Percentiles rank a stretch among this genome's conserved stretches.
Evolutionary conservation across 2,888 invertebrate genomes (phyloP).

Genomic region (Catocala nupta): DNA sequence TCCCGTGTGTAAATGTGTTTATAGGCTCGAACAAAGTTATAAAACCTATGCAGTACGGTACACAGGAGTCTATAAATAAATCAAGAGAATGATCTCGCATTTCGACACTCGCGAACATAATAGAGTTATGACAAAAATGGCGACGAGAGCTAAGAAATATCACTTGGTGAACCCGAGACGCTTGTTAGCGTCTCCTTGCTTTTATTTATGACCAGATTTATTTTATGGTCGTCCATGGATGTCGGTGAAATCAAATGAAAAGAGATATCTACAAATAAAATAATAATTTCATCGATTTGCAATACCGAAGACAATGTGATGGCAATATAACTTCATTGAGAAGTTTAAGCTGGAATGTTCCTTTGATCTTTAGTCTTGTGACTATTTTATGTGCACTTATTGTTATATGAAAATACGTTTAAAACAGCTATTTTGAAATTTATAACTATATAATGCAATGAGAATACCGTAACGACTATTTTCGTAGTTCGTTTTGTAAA

Average conservation of each 20-base stretch:
- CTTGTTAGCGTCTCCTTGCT: constrained; percentile 85
- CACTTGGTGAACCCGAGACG: constrained; percentile 85
- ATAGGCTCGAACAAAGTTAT: constrained; percentile 4
- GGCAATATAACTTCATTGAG: constrained; percentile 22
- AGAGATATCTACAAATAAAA: constrained; percentile 65
- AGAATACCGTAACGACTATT: too few relatives aligned
- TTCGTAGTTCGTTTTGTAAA: too few relatives aligned
- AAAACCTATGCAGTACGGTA: constrained; percentile 15
- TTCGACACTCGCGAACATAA: constrained; percentile 82
- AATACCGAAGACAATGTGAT: constrained; percentile 27
- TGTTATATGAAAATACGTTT: neutral
- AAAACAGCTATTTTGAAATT: neutral
- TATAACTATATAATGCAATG: too few relatives aligned
- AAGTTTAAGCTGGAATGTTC: constrained; percentile 27
- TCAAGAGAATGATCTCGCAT: constrained; percentile 77
- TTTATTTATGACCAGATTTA: constrained; percentile 88
- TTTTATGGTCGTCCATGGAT: constrained; percentile 82
- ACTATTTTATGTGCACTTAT: neutral
- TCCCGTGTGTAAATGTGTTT: neutral
- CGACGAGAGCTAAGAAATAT: constrained; percentile 81
- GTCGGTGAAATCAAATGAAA: constrained; percentile 72
- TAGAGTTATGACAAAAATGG: constrained; percentile 86
- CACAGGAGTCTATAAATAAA: constrained; percentile 61
- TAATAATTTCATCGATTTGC: constrained; percentile 66
- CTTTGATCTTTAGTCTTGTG: constrained; percentile 42